Evolutionary conservation across 2,797 vertebrate species (phyloP), one percentile per base, ranked within the genome.

Genomic region (Micropoecilia bifurca): DNA sequence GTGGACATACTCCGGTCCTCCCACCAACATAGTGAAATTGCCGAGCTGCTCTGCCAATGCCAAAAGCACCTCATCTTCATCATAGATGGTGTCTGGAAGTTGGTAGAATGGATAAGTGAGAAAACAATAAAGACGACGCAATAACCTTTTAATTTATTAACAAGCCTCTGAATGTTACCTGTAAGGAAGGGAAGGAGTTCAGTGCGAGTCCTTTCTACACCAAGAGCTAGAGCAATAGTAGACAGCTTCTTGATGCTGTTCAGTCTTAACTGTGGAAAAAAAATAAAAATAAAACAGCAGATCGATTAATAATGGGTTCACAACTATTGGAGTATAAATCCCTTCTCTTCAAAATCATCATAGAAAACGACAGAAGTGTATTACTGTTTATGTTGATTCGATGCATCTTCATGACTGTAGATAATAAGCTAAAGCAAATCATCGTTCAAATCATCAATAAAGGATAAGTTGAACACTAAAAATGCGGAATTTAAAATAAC

Each of bases 191-290:
- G 97, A 53, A 97, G 95, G 8, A 97, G 95, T 81, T 97, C 97
- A 16, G 96, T 97, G 41, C 96, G 95, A 39, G 97, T 97, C 91
- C 97, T 94, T 92, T 97, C 97, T 13, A 97, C 97, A 43, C 97
- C 97, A 30, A 97, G 92, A 18, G 97, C 97, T 91, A 97, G 77
- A n/a, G 96, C 97, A 75, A 97, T 97, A 16, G 97, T 97, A 28
- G 96, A 97, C 89, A 97, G 92, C 91, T 97, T 97, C 91, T 97
- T 97, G 68, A 97, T 97, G 89, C 97, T 97, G 94, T 97, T 97
- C 84, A 97, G 90, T 25, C 97, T 96, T 59, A 97, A 78, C 97
- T 97, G 89, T 18, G 76, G 6, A 84, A 71, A 74, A 86, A 50
- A 14, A 55, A 8, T 8, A 2, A 28, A 30, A 6, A 57, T 3